Conservation (phyloP, 2,888 invertebrate species). For the Trichogramma dendrolimi region DNA sequence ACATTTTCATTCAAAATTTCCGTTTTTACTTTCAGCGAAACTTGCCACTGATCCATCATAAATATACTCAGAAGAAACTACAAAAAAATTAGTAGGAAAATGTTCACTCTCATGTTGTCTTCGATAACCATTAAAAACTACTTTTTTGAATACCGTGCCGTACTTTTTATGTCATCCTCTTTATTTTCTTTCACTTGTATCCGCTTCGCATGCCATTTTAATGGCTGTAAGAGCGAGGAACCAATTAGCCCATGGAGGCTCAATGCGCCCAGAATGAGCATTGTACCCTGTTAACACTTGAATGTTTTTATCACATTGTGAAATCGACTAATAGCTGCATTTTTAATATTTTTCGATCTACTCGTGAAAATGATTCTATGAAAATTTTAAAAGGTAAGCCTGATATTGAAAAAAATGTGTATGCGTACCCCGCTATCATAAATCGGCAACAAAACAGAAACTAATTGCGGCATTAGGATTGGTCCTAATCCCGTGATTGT, state of each 20-base stretch:
- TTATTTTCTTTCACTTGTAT: slow-evolving; percentile 21
- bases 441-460: slow-evolving; percentile 56
- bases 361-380: not conserved
- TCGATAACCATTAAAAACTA: slow-evolving; percentile 1
- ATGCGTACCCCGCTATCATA: slow-evolving; percentile 55
- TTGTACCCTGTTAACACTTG: slow-evolving; percentile 54
- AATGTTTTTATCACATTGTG: slow-evolving; percentile 16
- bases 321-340: not conserved
- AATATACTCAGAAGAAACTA: no score
- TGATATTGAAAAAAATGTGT: not conserved
- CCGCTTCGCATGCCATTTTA: slow-evolving; percentile 62
- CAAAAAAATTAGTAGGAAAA: not conserved
- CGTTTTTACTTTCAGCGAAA: no score
- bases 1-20: no score
- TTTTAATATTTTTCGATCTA: not conserved
- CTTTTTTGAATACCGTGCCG: slow-evolving; percentile 37
- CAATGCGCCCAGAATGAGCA: slow-evolving; percentile 61
- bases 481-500: slow-evolving; percentile 65
- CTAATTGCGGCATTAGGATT: slow-evolving; percentile 63
- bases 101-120: not conserved
- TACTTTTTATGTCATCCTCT: slow-evolving; percentile 24
- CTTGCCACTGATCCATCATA: no score
- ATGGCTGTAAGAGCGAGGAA: slow-evolving; percentile 62
- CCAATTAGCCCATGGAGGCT: slow-evolving; percentile 61
- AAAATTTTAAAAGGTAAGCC: not conserved